phyloP scores from a whole-genome alignment of 2,888 invertebrate species.

The Chorisops tibialis region DNA sequence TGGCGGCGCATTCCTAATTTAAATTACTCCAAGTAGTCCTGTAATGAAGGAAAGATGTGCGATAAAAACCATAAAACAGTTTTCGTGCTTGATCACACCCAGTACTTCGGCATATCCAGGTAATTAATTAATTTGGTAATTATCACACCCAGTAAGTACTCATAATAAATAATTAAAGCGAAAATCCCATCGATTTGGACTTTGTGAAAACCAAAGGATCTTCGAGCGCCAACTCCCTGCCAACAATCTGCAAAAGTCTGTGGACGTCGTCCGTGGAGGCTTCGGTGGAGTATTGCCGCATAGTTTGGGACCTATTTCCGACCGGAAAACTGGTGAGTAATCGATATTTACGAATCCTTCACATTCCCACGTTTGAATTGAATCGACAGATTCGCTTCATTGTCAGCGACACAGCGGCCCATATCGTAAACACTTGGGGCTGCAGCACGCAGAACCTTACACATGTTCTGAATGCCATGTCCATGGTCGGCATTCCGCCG shows the following conservation, averaged over 20 bases:
- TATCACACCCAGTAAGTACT: too few species aligned
- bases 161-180: too few species aligned
- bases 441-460: conserved; percentile 78
- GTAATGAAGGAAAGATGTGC: too few species aligned
- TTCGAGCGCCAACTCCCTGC: conserved; percentile 70
- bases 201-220: conserved; percentile 58
- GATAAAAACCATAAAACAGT: conserved; percentile 85
- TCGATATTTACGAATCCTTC: neutral
- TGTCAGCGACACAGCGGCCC: conserved; percentile 81
- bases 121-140: too few species aligned
- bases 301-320: conserved; percentile 97
- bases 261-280: conserved; percentile 98
- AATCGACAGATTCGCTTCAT: conserved; percentile 70
- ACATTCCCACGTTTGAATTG: neutral
- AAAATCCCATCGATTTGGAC: conserved; percentile 48
- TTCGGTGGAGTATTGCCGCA: conserved; percentile 91
- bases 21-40: too few species aligned
- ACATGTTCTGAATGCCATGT: conserved; percentile 81
- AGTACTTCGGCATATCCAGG: conserved; percentile 76
- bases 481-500: conserved; percentile 76
- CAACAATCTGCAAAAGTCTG: conserved; percentile 84
- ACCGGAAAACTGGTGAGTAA: conserved; percentile 72
- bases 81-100: conserved; percentile 91
- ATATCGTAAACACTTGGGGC: conserved; percentile 82
- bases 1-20: too few species aligned